Evolutionary conservation across 1,140 invertebrate genomes (phyloP), one percentile per base, ranked within the genome.

Genomic region (Sitobion miscanthi): DNA sequence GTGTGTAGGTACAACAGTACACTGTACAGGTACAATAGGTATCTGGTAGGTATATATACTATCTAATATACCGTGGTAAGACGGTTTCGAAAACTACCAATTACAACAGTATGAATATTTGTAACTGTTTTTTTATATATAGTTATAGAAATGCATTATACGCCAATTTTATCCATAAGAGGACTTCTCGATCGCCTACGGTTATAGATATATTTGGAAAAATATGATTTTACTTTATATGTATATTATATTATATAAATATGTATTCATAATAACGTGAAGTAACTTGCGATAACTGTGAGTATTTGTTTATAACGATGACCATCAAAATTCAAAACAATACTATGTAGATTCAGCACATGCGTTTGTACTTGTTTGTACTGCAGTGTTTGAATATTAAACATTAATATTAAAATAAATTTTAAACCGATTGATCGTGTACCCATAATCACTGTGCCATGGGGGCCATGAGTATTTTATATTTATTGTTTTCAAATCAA

Each of bases 151-250:
- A 87, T 49, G 86, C 11, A 86, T 87, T 49, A 49, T 52, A 47
- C 17, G 38, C 38, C 86, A n/a, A 87, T 87, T 87, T n/a, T 49
- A 87, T 87, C 86, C 86, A 87, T 49, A 87, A n/a, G 52, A 49
- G 86, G 86, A 17, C 14, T 17, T 49, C 38, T 35, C 47, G 30
- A 52, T 49, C 30, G 5, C 1, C 30, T 17, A 5, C 85, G 85
- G 45, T n/a, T 2, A 23, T 42, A 38, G 14, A n/a, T n/a, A 77
- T 77, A n/a, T n/a, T 77, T n/a, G 11, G 62, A n/a, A n/a, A 69
- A 77, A 77, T 77, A 77, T 77, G 62, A n/a, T n/a, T 77, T n/a
- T 77, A 17, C 14, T n/a, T 77, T 77, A n/a, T 77, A n/a, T 17
- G 14, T 77, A 38, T 38, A 42, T 42, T 3, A 0, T 30, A 62